A percentile compares a stretch with the other conserved stretches of the same genome.
Conservation (phyloP, 2,888 invertebrate genomes). For the Agrilus biguttatus region DNA sequence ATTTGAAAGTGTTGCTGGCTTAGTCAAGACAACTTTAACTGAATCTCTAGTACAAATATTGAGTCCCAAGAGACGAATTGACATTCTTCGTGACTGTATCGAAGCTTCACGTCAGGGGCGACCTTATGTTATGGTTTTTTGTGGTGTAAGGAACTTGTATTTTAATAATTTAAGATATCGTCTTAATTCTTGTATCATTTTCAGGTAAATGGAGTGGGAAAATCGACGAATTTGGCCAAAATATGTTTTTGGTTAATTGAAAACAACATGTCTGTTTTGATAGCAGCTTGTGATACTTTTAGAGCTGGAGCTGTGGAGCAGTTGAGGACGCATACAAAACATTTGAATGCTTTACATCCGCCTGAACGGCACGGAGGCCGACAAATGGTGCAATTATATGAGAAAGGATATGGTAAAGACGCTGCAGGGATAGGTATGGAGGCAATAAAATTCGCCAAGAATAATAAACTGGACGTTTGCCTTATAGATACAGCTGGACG, state of each 20-base stretch:
- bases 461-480: conserved; percentile 75
- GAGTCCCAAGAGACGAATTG: conserved; percentile 87
- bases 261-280: conserved; percentile 88
- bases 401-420: conserved; percentile 98
- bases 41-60: conserved; percentile 89
- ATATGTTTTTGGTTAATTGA: conserved; percentile 99
- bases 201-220: conserved; percentile 84
- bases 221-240: conserved; percentile 97
- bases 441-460: conserved; percentile 80
- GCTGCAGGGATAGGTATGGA: conserved; percentile 97
- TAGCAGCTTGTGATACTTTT: conserved; percentile 99
- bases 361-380: conserved; percentile 51
- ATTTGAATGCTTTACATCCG: conserved; percentile 89
- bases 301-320: conserved; percentile 98
- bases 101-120: conserved; percentile 65
- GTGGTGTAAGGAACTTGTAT: conserved; percentile 51
- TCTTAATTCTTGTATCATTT: conserved; percentile 27
- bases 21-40: conserved; percentile 74
- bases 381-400: conserved; percentile 87
- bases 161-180: background rate
- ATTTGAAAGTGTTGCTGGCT: conserved; percentile 81
- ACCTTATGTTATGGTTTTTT: conserved; percentile 95
- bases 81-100: conserved; percentile 89
- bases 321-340: conserved; percentile 83
- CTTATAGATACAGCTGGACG: conserved; percentile 99